These are phyloP conservation scores for Zalophus californianus DNA, from an alignment of 2,797 vertebrate species.

Conservation along the genomic window DNA sequence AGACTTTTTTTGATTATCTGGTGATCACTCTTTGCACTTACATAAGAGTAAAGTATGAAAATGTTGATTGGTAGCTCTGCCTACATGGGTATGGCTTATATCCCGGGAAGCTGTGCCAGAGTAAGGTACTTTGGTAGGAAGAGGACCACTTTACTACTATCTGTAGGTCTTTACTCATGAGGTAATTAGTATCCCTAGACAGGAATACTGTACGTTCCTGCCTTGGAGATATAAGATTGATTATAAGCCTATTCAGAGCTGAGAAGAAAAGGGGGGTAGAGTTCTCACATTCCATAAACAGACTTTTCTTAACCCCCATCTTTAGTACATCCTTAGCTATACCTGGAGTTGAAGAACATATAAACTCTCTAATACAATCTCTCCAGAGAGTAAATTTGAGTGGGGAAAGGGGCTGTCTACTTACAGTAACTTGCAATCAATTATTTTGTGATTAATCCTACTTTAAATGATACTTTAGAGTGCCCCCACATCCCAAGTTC, in stretches of 20 bases:
- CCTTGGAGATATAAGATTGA: not conserved
- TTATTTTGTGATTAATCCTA: not conserved
- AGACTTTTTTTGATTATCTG: not conserved
- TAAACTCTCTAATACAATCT: slow-evolving; percentile 6
- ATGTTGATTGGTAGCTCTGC: not conserved
- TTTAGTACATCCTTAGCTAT: not conserved
- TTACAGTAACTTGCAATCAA: not conserved
- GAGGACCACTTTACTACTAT: not conserved
- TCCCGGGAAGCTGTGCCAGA: not conserved
- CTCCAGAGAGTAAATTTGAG: slow-evolving; percentile 3
- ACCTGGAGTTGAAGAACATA: slow-evolving; percentile 9
- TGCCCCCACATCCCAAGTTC: not conserved
- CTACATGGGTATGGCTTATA: not conserved
- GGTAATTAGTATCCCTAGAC: not conserved
- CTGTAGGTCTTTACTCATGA: not conserved
- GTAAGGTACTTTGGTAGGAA: not conserved
- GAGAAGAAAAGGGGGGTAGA: not conserved
- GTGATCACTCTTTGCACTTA: not conserved
- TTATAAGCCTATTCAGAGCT: not conserved
- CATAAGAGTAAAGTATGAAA: not conserved
- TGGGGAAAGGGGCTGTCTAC: not conserved
- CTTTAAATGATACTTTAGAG: slow-evolving; percentile 2
- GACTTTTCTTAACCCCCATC: not conserved
- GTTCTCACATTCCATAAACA: slow-evolving; percentile 16
- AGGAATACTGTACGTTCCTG: not conserved